Percentiles rank a stretch among this genome's conserved stretches.
Conservation (phyloP, 1,140 invertebrate genomes). For the Euglossa dilemma region DNA sequence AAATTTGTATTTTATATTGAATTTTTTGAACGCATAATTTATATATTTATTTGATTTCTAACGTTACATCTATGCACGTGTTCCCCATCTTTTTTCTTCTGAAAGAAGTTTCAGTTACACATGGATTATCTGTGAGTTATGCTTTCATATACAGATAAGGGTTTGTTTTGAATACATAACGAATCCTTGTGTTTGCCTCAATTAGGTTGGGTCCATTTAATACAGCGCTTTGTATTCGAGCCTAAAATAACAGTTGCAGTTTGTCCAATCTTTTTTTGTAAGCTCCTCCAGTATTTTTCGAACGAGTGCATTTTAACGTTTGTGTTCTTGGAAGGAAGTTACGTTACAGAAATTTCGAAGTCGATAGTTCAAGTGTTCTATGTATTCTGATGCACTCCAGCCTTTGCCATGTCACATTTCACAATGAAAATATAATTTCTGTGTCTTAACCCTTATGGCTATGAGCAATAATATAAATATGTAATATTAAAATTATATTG, state of each 20-base stretch:
- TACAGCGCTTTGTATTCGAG: slow-evolving; percentile 49
- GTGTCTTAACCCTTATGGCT: no score
- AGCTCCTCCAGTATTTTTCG: slow-evolving; percentile 47
- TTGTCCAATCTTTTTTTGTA: slow-evolving; percentile 52
- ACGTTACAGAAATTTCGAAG: neutral
- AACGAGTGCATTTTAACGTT: slow-evolving; percentile 44
- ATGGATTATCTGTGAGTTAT: neutral
- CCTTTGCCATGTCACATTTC: neutral
- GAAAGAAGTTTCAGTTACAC: neutral
- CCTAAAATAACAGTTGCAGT: slow-evolving; percentile 68
- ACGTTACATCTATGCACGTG: neutral
- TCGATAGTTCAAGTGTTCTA: neutral
- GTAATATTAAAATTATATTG: no score
- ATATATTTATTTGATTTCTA: no score
- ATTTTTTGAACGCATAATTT: no score
- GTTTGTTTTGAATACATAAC: slow-evolving; percentile 47
- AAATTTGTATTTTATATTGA: no score
- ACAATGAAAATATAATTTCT: no score
- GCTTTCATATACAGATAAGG: slow-evolving; percentile 15
- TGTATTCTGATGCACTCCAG: neutral
- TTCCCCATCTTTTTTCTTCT: neutral
- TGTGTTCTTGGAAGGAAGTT: neutral
- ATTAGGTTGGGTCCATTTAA: slow-evolving; percentile 34
- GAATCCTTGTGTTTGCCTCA: slow-evolving; percentile 36
- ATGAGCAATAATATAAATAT: no score